Evolutionary conservation across 2,113 vertebrate genomes (phyloP), one percentile per base, ranked within the genome.

Genomic region (Microcebus ravelobensis): DNA sequence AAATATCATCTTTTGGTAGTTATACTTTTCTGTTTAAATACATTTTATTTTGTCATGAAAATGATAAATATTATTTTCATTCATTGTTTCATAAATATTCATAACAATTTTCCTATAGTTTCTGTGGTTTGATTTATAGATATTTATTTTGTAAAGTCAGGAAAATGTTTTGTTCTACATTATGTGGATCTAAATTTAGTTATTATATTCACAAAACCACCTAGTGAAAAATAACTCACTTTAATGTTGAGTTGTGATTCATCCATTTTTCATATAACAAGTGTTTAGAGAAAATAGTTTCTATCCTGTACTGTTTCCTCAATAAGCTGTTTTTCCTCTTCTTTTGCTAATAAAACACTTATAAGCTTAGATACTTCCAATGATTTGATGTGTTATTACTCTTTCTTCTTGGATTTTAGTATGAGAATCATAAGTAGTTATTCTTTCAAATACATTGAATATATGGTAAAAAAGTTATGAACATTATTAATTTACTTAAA

Each of bases 241-340:
- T 84, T 87, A 82, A 77, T 48, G 10, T 36, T 87, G 39, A 90
- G n/a, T 31, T 93, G 2, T 82, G 74, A 59, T 36, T 92, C 52
- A 79, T 71, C 13, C 18, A 50, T 59, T 90, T 93, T 68, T 74
- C 5, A 5, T 63, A 36, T 90, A 74, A 68, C 6, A 70, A 65
- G 21, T 82, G 13, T 48, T 68, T 87, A 93, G 36, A 95, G 81
- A 90, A 87, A 90, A 82, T 20, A 63, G 34, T 61, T 90, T 92
- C 61, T 96, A 74, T 87, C 90, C 31, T 67, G 18, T n/a, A 76
- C 20, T 17, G 42, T 82, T 87, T 90, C 13, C 42, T 87, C 8
- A 55, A 29, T 81, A 11, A 76, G 76, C 21, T 85, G 8, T 86
- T 92, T 83, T 71, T 48, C 17, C 17, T 55, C 45, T 79, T 65